Percentiles rank a stretch among this genome's conserved stretches.
phyloP scores from a whole-genome alignment of 2,888 invertebrate species.

The Amphipoea oculea region DNA sequence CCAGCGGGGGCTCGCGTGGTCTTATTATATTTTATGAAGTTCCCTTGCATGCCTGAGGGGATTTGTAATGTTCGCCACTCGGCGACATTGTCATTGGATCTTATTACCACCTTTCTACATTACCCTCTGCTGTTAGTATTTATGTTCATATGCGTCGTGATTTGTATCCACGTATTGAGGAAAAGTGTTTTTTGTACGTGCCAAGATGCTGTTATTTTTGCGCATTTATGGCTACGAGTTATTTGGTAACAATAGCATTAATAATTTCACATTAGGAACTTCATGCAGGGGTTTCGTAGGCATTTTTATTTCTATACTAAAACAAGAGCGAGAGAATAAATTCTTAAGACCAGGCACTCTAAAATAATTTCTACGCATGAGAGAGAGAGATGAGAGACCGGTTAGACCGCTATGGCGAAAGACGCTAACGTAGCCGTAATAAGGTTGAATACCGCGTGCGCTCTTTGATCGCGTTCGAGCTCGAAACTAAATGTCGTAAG shows the following conservation, averaged over 20 bases:
- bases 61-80: slow-evolving; percentile 81
- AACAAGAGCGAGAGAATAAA: background rate
- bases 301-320: slow-evolving; percentile 16
- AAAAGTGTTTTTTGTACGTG: slow-evolving; percentile 59
- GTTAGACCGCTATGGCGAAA: no score
- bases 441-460: no score
- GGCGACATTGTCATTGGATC: slow-evolving; percentile 79
- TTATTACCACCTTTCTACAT: slow-evolving; percentile 80
- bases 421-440: no score
- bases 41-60: slow-evolving; percentile 81
- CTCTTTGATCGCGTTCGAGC: no score
- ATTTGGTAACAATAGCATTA: slow-evolving; percentile 28
- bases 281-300: slow-evolving; percentile 15
- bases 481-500: no score
- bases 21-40: slow-evolving; percentile 89
- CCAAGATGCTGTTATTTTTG: slow-evolving; percentile 48
- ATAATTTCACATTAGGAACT: slow-evolving; percentile 34
- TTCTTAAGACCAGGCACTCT: no score
- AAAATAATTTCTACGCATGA: no score
- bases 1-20: slow-evolving; percentile 77
- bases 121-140: slow-evolving; percentile 76
- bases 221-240: slow-evolving; percentile 12
- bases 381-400: no score
- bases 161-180: slow-evolving; percentile 59
- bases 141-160: slow-evolving; percentile 67